Evolutionary conservation across 2,797 vertebrate species (phyloP).

Genomic region (Simalia tracyae): DNA sequence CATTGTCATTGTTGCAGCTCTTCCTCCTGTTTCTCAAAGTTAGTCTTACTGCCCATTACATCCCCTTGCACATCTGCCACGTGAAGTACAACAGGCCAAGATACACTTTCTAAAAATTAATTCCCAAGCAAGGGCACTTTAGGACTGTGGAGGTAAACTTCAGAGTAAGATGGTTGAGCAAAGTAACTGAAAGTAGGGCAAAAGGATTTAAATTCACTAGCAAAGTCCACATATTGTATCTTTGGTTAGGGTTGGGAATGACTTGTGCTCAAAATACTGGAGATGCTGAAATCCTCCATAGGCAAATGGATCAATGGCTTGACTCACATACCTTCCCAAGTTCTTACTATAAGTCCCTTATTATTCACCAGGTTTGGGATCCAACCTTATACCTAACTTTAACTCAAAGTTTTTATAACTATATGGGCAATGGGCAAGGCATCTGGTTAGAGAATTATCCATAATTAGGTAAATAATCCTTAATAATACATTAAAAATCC

Average conservation of each 20-base stretch:
- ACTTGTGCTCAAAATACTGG: not conserved
- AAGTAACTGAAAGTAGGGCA: too few species aligned
- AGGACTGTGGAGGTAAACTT: not conserved
- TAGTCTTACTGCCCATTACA: too few species aligned
- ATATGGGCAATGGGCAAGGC: not conserved
- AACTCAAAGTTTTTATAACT: not conserved
- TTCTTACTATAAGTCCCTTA: not conserved
- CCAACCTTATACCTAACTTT: not conserved
- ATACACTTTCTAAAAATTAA: not conserved
- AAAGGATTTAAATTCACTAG: not conserved
- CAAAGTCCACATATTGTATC: not conserved
- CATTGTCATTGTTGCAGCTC: too few species aligned
- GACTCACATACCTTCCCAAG: too few species aligned
- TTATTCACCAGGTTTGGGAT: not conserved
- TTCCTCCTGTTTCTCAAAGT: too few species aligned
- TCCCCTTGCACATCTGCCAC: not conserved
- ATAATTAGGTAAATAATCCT: not conserved
- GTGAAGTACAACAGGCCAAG: not conserved
- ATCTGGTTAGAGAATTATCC: not conserved
- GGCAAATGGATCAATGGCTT: too few species aligned
- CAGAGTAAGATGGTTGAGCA: not conserved
- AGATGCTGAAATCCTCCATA: not conserved
- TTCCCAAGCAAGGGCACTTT: not conserved
- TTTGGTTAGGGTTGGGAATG: not conserved
- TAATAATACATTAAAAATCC: not conserved